phyloP scores from a whole-genome alignment of 1,140 invertebrate genomes.

The Brachionus manjavacas region DNA sequence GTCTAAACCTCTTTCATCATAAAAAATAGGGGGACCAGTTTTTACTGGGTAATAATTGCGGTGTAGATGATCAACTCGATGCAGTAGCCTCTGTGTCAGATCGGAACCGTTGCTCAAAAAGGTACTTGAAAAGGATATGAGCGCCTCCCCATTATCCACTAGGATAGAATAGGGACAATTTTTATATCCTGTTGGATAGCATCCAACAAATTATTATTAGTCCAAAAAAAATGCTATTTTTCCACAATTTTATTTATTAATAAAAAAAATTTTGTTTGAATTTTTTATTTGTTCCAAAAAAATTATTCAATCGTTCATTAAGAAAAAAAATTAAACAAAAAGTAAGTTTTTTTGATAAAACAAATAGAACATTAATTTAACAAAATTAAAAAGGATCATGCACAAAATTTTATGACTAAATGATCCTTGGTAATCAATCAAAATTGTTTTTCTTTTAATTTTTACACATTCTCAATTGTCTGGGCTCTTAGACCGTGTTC shows the following conservation, averaged over 20 bases:
- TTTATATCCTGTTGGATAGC: too few species aligned
- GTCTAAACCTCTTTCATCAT: too few species aligned
- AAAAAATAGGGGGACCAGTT: too few species aligned
- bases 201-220: too few species aligned
- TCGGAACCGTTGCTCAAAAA: too few species aligned
- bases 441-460: neutral
- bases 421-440: neutral
- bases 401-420: neutral
- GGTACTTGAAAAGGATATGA: too few species aligned
- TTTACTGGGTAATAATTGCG: too few species aligned
- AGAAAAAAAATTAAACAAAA: neutral
- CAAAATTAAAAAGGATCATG: neutral
- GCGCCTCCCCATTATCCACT: too few species aligned
- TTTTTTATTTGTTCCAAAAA: neutral
- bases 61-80: too few species aligned
- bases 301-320: neutral
- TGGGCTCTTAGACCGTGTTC: neutral
- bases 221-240: neutral
- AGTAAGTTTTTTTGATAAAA: neutral
- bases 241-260: neutral
- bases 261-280: neutral
- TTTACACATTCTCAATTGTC: neutral
- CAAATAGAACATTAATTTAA: slow-evolving; percentile 6
- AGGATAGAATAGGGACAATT: too few species aligned
- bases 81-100: too few species aligned